A percentile compares a stretch with the other conserved stretches of the same genome.
Evolutionary conservation across 2,113 vertebrate genomes (phyloP).

Genomic region (Oceanites oceanicus): DNA sequence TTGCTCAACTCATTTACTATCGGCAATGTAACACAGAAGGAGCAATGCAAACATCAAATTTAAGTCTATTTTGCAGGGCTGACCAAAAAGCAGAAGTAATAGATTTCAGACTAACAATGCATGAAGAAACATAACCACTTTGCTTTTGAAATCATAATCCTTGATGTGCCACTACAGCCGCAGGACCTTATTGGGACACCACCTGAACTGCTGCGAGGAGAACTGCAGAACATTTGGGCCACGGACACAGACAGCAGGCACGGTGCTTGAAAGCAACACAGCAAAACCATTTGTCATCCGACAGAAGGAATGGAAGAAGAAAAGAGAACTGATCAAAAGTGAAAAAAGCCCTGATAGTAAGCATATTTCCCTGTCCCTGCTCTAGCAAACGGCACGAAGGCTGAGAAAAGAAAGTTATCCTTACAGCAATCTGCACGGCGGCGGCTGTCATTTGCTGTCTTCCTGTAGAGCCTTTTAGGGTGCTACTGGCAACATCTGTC

Average conservation of each 20-base stretch:
- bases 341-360: background rate
- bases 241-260: accelerated
- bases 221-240: background rate
- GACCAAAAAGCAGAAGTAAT: background rate
- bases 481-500: background rate
- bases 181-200: background rate
- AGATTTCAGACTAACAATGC: background rate
- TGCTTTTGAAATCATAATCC: background rate
- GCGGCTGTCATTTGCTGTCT: background rate
- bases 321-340: background rate
- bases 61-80: background rate
- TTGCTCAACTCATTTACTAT: background rate
- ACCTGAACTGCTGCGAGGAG: background rate
- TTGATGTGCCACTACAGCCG: background rate
- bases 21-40: background rate
- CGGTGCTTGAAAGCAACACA: background rate
- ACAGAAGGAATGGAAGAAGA: background rate
- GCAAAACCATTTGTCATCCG: accelerated
- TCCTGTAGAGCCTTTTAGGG: slow-evolving; percentile 11
- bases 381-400: background rate
- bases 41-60: background rate
- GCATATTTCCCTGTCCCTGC: background rate
- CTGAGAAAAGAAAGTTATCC: background rate
- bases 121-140: background rate
- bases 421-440: background rate